Evolutionary conservation across 2,888 invertebrate genomes (phyloP).

Genomic region (Gnatocerus cornutus): DNA sequence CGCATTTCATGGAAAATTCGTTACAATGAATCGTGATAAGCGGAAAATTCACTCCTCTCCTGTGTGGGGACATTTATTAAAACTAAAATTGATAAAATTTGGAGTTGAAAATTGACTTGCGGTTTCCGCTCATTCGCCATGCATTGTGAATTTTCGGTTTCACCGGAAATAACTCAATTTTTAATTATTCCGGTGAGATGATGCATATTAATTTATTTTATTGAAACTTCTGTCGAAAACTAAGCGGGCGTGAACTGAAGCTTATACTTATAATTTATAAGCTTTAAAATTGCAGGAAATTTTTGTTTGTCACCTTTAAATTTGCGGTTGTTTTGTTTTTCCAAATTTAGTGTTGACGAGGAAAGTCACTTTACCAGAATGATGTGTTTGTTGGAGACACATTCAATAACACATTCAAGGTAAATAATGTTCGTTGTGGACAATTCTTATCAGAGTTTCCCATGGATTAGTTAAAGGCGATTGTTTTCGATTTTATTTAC

Average conservation of each 20-base stretch:
- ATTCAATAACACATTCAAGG: slow-evolving; percentile 35
- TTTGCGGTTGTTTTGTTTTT: slow-evolving; percentile 12
- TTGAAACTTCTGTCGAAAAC: neutral
- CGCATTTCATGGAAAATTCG: too few species aligned
- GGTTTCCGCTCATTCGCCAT: slow-evolving; percentile 11
- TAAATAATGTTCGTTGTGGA: slow-evolving; percentile 23
- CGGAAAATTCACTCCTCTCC: too few species aligned
- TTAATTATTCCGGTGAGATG: slow-evolving; percentile 10
- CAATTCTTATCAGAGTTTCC: slow-evolving; percentile 31
- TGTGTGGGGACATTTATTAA: too few species aligned
- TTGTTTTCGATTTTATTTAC: slow-evolving; percentile 36
- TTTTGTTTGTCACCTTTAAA: neutral
- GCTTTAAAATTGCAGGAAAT: too few species aligned
- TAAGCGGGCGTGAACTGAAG: too few species aligned
- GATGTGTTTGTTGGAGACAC: slow-evolving; percentile 8
- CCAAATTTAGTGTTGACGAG: slow-evolving; percentile 18
- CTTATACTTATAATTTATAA: too few species aligned
- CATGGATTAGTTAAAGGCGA: slow-evolving; percentile 12
- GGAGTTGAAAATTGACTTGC: neutral
- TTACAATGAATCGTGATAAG: too few species aligned
- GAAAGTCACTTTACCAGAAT: slow-evolving; percentile 28
- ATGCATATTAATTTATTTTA: slow-evolving; percentile 7
- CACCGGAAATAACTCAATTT: slow-evolving; percentile 29
- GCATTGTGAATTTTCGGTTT: slow-evolving; percentile 17
- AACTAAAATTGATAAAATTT: too few species aligned